Evolutionary conservation across 2,113 vertebrate species (phyloP), one percentile per base, ranked within the genome.

Genomic region (Spheniscus mendiculus): DNA sequence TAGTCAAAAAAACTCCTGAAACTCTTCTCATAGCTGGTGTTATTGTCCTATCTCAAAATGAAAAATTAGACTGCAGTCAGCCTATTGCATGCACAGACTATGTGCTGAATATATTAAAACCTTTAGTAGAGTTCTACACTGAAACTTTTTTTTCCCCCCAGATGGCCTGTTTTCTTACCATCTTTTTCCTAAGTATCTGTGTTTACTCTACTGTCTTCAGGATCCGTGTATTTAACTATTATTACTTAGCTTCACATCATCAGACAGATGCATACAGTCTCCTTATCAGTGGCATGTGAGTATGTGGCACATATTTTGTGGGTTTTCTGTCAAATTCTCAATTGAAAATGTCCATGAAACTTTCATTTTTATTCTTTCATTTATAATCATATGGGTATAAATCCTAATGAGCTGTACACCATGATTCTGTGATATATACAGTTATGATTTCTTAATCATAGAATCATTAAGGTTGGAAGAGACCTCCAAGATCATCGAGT

Each of bases 201-300:
- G 98, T 99, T 93, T 99, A 99, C 96, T 99, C 99, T 83, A 99
- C 99, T 17, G 99, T 99, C 89, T 99, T 99, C 98, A 98, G 98
- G 80, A 99, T 99, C 89, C 98, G 99, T 73, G 98, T 99, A 40
- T 99, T 99, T 98, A 99, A 99, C 97, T 99, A 99, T 95, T 99
- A 99, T 40, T 98, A 99, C 95, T 98, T 99, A 97, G 99, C 99
- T 58, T 99, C 99, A 20, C 99, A 99, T 97, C 99, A 99, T 91
- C 99, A 99, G 97, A 99, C 99, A 9, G 99, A 99, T 86, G 99
- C 99, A 7, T 99, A 99, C 96, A 99, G 99, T 97, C 98, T 99
- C 84, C 99, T 99, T 97, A 99, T 99, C 97, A 99, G 99, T 87
- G 99, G 99, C 98, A 99, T 99, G 99, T 99, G 97, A 95, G 99